These are phyloP conservation scores for Stomorhina lunata DNA, from an alignment of 2,888 invertebrate genomes.

Conservation along the genomic window DNA sequence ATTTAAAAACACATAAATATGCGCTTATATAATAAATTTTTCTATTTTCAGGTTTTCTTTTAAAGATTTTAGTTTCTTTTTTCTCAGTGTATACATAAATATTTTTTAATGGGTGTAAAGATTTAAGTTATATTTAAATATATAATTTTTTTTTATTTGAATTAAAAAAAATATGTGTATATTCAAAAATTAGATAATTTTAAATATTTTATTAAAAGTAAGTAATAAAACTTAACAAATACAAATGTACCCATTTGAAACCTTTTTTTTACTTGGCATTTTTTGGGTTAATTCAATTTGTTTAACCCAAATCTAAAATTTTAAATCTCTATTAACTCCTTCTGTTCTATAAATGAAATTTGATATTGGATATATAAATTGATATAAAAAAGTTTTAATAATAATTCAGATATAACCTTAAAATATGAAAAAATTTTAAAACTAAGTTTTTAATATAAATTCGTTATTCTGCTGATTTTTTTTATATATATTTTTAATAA, in stretches of 20 bases:
- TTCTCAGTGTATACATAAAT: slow-evolving; percentile 39
- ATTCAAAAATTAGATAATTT: background rate
- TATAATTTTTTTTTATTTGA: background rate
- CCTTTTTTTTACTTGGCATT: too few relatives aligned
- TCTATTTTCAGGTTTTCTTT: background rate
- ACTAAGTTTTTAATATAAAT: too few relatives aligned
- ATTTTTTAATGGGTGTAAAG: background rate
- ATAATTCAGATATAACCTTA: too few relatives aligned
- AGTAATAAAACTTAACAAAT: background rate
- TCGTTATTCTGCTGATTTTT: background rate
- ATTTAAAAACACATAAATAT: slow-evolving; percentile 1
- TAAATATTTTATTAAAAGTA: background rate
- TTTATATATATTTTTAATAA: background rate
- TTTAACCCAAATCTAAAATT: too few relatives aligned
- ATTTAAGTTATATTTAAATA: too few relatives aligned
- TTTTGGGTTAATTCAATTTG: too few relatives aligned
- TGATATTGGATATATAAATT: too few relatives aligned
- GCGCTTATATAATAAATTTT: background rate
- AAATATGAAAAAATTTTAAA: too few relatives aligned
- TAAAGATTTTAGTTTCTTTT: background rate
- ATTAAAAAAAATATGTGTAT: slow-evolving; percentile 6
- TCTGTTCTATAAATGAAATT: too few relatives aligned
- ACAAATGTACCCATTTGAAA: too few relatives aligned
- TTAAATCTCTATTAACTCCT: too few relatives aligned
- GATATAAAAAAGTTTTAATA: too few relatives aligned